Evolutionary conservation across 2,113 vertebrate species (phyloP).

Genomic region (Xiphophorus maculatus): DNA sequence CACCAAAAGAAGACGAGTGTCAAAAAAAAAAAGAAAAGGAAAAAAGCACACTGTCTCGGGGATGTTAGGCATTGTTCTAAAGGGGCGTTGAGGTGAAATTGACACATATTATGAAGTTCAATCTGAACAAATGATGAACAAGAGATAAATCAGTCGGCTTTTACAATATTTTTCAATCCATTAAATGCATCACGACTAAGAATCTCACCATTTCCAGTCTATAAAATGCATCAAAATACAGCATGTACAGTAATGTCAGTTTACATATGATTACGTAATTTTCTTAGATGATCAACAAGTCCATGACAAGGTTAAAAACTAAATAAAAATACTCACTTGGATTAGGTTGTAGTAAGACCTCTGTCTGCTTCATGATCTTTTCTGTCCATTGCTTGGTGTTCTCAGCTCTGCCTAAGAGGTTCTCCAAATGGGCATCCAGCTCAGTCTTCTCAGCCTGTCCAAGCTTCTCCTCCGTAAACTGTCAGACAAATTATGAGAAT

Average conservation of each 20-base stretch:
- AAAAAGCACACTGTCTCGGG: not conserved
- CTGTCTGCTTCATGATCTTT: slow-evolving; percentile 96
- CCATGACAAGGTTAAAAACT: not conserved
- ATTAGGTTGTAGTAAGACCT: slow-evolving; percentile 95
- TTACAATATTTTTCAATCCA: not conserved
- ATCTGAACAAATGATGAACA: not conserved
- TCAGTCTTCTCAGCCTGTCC: slow-evolving; percentile 98
- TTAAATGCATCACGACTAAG: not conserved
- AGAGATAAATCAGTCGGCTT: not conserved
- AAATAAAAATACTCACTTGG: slow-evolving; percentile 85
- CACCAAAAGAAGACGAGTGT: not conserved
- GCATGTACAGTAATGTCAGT: no score
- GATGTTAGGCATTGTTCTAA: not conserved
- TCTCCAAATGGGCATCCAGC: slow-evolving; percentile 97
- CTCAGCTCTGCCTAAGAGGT: slow-evolving; percentile 93
- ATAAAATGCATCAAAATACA: no score
- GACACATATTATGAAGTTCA: no score
- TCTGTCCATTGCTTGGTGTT: slow-evolving; percentile 97
- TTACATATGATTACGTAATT: no score
- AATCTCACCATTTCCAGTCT: not conserved
- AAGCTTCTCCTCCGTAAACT: slow-evolving; percentile 99
- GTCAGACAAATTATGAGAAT: not conserved
- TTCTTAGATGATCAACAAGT: no score
- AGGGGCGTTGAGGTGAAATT: no score
- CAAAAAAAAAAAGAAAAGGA: not conserved